Evolutionary conservation across 2,797 vertebrate species (phyloP), one percentile per base, ranked within the genome.

Genomic region (Natrix natrix): DNA sequence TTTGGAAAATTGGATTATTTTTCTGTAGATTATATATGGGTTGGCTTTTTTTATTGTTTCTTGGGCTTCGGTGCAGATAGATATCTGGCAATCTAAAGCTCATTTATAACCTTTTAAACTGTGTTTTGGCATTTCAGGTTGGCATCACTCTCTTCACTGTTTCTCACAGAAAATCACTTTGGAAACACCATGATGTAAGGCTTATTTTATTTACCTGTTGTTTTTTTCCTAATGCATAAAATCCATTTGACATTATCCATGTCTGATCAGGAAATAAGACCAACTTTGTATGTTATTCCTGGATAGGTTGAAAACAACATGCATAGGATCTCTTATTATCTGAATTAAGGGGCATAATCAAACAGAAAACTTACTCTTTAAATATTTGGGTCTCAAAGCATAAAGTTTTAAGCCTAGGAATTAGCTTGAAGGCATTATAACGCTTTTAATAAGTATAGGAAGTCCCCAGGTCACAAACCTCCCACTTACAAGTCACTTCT

Each of bases 131-230:
- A 92, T 20, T 90, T n/a, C 96, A 99, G 99, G 99, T 99, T 93
- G 99, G 99, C 96, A 99, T 99, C 95, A 99, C 98, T 24, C 97
- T 99, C 96, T 99, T 99, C 97, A 99, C 99, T 5, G 99, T 99
- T 94, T 99, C 99, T 16, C 99, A 99, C 94, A 98, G 99, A 96
- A 99, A 99, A 96, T 99, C 99, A 66, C 98, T 99, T 91, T 99
- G 99, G 99, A 99, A 99, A 91, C 99, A 99, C 92, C 99, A 99
- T 55, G 97, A 99, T 97, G 99, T 98, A 96, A 93, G 74, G 91
- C 92, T 95, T 93, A 48, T 5, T 94, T 93, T 92, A 69, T 69
- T 83, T 95, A 54, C 86, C 61, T 48, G 0, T 0, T 14, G 6
- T 93, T 43, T 54, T 59, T 1, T 48, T 43, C 2, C 2, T 28